phyloP scores from a whole-genome alignment of 2,888 invertebrate genomes.

The Campoplex nolae region DNA sequence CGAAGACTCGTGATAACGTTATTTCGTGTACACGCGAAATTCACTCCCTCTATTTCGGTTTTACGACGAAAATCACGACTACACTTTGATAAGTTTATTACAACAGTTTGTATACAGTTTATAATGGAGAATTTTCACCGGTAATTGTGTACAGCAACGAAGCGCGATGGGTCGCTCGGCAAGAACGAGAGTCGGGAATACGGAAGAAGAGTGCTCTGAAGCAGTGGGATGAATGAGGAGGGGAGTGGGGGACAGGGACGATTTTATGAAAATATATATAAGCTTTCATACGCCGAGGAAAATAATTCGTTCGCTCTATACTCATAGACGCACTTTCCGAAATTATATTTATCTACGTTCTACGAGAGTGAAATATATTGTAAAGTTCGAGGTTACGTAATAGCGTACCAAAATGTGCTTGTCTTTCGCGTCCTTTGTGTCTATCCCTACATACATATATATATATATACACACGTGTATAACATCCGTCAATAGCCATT shows the following conservation, averaged over 20 bases:
- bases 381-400: constrained; percentile 5
- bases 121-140: constrained; percentile 54
- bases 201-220: not conserved
- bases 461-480: too few species aligned
- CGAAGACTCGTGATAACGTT: not conserved
- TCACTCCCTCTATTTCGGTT: constrained; percentile 13
- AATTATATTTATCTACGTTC: constrained; percentile 15
- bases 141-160: constrained; percentile 48
- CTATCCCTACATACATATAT: not conserved
- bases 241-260: not conserved
- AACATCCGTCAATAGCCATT: constrained; percentile 11
- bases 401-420: not conserved
- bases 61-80: constrained; percentile 52
- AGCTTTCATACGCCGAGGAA: not conserved
- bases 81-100: constrained; percentile 64
- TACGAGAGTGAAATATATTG: not conserved
- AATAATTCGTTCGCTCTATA: constrained; percentile 16
- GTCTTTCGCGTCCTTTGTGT: not conserved
- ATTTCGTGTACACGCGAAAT: not conserved
- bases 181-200: not conserved
- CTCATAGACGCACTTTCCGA: constrained; percentile 19
- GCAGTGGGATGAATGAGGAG: too few species aligned
- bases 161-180: not conserved
- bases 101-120: constrained; percentile 55
- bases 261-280: constrained; percentile 36